These are phyloP conservation scores for Hedya salicella DNA, from an alignment of 2,888 invertebrate genomes.

Conservation along the genomic window DNA sequence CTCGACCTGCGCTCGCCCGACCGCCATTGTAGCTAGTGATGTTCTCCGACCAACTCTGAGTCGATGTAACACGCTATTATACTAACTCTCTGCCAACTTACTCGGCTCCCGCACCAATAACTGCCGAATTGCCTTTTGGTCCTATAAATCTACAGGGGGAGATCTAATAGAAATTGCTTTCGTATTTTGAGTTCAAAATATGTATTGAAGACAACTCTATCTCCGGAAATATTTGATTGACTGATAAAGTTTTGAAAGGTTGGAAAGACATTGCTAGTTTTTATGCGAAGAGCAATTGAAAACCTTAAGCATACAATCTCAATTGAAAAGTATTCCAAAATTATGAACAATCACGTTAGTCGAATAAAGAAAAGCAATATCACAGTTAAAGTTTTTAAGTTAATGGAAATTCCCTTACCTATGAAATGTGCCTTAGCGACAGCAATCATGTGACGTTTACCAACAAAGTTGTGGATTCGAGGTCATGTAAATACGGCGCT, in stretches of 20 bases:
- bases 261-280: no score
- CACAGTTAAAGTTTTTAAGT: slow-evolving; percentile 8
- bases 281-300: neutral
- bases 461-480: slow-evolving; percentile 26
- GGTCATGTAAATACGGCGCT: slow-evolving; percentile 44
- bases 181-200: slow-evolving; percentile 1
- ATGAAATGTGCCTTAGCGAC: slow-evolving; percentile 11
- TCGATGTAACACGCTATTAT: slow-evolving; percentile 62
- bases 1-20: slow-evolving; percentile 85
- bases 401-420: slow-evolving; percentile 12
- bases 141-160: slow-evolving; percentile 14
- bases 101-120: slow-evolving; percentile 34
- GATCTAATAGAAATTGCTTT: slow-evolving; percentile 1
- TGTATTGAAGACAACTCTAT: neutral
- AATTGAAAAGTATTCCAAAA: neutral
- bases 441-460: slow-evolving; percentile 26
- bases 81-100: slow-evolving; percentile 34
- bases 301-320: neutral
- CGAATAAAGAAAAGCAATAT: neutral
- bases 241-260: neutral
- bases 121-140: slow-evolving; percentile 26
- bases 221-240: neutral
- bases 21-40: slow-evolving; percentile 85
- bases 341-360: neutral
- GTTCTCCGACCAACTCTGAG: slow-evolving; percentile 61